A percentile compares a stretch with the other conserved stretches of the same genome.
Conservation (phyloP, 2,888 invertebrate species). For the Seladonia tumulorum region DNA sequence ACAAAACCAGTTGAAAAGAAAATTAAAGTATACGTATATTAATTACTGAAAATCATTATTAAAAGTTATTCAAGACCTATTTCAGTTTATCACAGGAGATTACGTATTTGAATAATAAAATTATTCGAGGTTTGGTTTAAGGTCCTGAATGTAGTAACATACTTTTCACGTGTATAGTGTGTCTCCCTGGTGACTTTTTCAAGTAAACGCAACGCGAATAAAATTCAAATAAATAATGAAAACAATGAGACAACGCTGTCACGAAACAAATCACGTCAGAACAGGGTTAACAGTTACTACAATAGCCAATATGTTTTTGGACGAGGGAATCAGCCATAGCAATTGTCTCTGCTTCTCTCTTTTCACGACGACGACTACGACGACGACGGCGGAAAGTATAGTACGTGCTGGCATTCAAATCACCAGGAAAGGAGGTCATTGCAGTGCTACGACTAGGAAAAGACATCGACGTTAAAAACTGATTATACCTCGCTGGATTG, state of each 20-base stretch:
- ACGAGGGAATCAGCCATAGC: conserved; percentile 14
- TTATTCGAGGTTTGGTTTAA: too few relatives aligned
- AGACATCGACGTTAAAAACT: conserved; percentile 36
- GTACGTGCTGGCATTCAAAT: conserved; percentile 75
- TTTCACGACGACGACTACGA: conserved; percentile 44
- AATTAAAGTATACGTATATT: background rate
- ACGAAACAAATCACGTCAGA: background rate
- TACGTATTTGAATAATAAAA: too few relatives aligned
- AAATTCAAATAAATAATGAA: background rate
- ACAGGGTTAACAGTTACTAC: background rate
- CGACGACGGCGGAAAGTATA: conserved; percentile 58
- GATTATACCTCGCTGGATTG: conserved; percentile 15
- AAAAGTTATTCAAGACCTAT: too few relatives aligned
- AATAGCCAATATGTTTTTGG: conserved; percentile 15
- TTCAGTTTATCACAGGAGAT: too few relatives aligned
- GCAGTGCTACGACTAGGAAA: conserved; percentile 37
- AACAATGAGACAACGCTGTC: background rate
- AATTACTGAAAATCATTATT: background rate
- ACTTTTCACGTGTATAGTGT: too few relatives aligned
- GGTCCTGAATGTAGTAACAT: too few relatives aligned
- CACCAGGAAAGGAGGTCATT: conserved; percentile 68
- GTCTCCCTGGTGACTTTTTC: too few relatives aligned
- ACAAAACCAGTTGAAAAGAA: too few relatives aligned
- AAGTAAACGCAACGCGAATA: background rate
- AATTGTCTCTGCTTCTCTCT: conserved; percentile 30